Percentiles rank a stretch among this genome's conserved stretches.
phyloP scores from a whole-genome alignment of 2,888 invertebrate species.

The Luffia ferchaultella region DNA sequence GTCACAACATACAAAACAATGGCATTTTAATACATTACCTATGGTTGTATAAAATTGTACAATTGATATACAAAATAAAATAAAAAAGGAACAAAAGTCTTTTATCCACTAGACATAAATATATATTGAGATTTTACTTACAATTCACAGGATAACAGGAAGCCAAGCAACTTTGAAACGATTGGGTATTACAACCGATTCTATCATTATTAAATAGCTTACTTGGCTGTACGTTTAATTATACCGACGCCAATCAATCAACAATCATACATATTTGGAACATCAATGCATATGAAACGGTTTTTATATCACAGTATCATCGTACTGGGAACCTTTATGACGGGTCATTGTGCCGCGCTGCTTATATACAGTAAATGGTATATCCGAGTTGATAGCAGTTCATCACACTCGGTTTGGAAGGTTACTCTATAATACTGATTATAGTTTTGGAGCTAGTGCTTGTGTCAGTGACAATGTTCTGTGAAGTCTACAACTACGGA shows the following conservation, averaged over 20 bases:
- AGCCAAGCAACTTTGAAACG: background rate
- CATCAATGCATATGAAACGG: background rate
- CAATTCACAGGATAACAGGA: background rate
- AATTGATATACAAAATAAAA: background rate
- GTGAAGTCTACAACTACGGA: constrained; percentile 93
- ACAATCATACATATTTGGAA: too few relatives aligned
- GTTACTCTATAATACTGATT: background rate
- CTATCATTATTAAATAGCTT: too few relatives aligned
- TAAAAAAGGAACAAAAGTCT: background rate
- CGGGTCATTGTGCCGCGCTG: background rate
- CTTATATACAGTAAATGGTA: background rate
- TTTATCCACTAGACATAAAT: background rate
- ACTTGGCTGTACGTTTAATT: too few relatives aligned
- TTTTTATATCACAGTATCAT: background rate
- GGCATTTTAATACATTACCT: background rate
- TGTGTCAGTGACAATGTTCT: constrained; percentile 89
- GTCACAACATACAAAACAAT: background rate
- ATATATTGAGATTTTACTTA: background rate
- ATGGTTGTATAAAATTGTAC: background rate
- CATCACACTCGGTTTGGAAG: background rate
- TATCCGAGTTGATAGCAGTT: background rate
- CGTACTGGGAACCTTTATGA: too few relatives aligned
- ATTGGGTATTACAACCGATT: too few relatives aligned
- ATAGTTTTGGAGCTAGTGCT: background rate
- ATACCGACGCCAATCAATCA: too few relatives aligned